Conservation (phyloP, 2,113 vertebrate species). For the Leiothrix lutea region DNA sequence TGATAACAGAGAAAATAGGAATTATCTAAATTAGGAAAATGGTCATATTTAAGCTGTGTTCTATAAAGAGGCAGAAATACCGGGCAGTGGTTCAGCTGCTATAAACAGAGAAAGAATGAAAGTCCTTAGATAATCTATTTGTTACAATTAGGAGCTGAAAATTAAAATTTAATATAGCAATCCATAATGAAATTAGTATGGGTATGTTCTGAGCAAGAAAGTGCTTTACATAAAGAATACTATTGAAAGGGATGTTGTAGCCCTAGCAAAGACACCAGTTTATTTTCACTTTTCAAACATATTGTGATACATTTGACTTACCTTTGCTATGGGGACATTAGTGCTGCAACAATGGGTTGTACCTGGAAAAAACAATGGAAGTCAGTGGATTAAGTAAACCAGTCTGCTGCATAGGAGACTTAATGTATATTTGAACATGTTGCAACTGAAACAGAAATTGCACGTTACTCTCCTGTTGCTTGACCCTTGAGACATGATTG, state of each 20-base stretch:
- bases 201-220: neutral
- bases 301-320: neutral
- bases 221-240: neutral
- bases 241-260: neutral
- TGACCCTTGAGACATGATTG: neutral
- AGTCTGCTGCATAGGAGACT: neutral
- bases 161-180: neutral
- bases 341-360: neutral
- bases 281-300: neutral
- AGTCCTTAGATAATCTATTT: neutral
- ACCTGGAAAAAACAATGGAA: neutral
- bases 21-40: neutral
- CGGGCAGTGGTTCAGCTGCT: neutral
- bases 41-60: neutral
- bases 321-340: neutral
- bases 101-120: neutral
- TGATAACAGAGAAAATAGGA: neutral
- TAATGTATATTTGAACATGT: neutral
- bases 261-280: neutral
- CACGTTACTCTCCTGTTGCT: neutral
- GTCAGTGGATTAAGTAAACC: neutral
- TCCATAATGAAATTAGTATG: neutral
- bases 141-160: neutral
- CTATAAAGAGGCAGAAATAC: neutral
- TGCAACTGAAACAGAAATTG: neutral